These are phyloP conservation scores for Hirundichthys speculiger DNA, from an alignment of 2,113 vertebrate species.

Conservation along the genomic window DNA sequence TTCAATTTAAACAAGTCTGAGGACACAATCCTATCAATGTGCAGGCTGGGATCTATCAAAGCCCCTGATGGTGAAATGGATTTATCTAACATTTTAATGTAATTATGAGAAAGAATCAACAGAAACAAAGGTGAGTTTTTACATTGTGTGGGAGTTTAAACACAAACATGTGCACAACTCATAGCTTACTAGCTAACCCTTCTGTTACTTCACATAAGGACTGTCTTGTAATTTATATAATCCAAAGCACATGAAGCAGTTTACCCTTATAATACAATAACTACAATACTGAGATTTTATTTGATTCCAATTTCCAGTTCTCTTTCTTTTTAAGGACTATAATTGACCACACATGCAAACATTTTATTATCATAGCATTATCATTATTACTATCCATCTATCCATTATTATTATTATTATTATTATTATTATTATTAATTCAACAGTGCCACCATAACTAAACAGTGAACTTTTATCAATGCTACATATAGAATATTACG, in stretches of 20 bases:
- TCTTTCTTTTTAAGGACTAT: background rate
- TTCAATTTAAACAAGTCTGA: background rate
- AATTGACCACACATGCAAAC: no score
- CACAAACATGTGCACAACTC: slow-evolving; percentile 1
- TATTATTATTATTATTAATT: no score
- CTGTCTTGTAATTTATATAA: background rate
- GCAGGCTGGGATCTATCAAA: background rate
- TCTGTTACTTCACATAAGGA: background rate
- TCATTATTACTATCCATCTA: no score
- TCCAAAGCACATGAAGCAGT: no score
- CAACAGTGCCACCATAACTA: no score
- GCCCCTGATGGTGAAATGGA: no score
- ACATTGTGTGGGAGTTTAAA: background rate
- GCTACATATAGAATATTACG: no score
- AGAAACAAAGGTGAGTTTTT: background rate
- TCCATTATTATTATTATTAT: no score
- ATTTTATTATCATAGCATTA: no score
- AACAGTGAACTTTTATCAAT: no score
- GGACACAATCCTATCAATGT: background rate
- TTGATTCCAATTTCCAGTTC: background rate
- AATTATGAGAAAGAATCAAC: background rate
- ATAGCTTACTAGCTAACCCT: background rate
- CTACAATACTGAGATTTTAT: background rate
- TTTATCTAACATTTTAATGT: background rate
- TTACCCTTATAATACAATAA: no score